Percentiles rank a stretch among this genome's conserved stretches.
Conservation (phyloP, 2,113 vertebrate genomes). For the Cisticola juncidis region DNA sequence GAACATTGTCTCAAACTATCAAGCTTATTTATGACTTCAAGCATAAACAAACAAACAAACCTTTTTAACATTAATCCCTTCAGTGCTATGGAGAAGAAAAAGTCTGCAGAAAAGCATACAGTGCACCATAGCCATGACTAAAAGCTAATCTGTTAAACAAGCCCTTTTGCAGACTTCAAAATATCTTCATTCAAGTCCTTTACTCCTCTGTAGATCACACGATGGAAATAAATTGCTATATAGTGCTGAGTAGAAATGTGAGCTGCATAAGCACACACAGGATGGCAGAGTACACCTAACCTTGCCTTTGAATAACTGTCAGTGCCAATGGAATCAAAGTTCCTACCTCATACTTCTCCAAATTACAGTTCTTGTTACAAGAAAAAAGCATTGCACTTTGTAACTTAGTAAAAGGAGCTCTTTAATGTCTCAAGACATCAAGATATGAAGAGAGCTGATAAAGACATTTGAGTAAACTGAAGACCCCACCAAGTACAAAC, state of each 20-base stretch:
- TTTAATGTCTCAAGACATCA: not conserved
- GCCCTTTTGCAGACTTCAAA: not conserved
- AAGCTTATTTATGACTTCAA: not conserved
- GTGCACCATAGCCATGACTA: not conserved
- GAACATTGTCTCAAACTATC: not conserved
- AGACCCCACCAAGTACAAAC: rapidly evolving
- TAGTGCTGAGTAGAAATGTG: rapidly evolving
- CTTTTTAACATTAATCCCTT: not conserved
- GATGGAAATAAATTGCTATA: not conserved
- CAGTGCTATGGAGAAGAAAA: not conserved
- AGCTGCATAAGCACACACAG: not conserved
- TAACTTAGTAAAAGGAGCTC: not conserved
- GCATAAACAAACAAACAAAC: not conserved
- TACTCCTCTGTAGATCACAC: not conserved
- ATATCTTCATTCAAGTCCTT: not conserved
- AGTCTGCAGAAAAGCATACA: not conserved
- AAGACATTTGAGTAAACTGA: not conserved
- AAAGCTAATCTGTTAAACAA: not conserved
- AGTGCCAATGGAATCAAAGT: not conserved
- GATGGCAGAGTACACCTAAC: not conserved
- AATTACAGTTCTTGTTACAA: not conserved
- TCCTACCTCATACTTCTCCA: not conserved
- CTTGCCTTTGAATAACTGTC: not conserved
- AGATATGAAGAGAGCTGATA: not conserved
- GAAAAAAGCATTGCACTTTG: not conserved